These are phyloP conservation scores for Drosophila meridionalis DNA, from an alignment of 2,888 invertebrate genomes.

Conservation along the genomic window DNA sequence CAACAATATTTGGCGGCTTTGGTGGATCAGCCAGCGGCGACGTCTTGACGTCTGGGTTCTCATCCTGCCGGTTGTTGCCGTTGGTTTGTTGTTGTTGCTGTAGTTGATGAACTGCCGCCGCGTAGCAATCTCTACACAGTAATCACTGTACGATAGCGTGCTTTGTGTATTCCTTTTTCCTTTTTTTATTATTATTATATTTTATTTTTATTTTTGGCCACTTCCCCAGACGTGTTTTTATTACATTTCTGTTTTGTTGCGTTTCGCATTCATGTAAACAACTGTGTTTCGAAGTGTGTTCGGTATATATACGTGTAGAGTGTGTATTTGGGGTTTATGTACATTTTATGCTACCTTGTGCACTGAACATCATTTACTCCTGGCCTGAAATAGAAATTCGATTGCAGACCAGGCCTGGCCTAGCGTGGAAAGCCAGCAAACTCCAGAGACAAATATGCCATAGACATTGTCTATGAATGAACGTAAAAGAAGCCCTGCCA, in stretches of 20 bases:
- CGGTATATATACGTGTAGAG: not conserved
- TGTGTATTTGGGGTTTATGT: slow-evolving; percentile 44
- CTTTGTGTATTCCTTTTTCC: slow-evolving; percentile 29
- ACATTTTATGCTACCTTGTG: slow-evolving; percentile 36
- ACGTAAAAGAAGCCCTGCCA: slow-evolving; percentile 6
- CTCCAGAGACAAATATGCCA: slow-evolving; percentile 3
- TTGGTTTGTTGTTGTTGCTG: slow-evolving; percentile 24
- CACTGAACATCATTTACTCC: slow-evolving; percentile 61
- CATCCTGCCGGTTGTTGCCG: slow-evolving; percentile 30
- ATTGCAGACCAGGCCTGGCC: slow-evolving; percentile 1
- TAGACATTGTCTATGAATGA: slow-evolving; percentile 35
- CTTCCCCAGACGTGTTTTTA: slow-evolving; percentile 56
- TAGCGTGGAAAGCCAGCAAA: not conserved
- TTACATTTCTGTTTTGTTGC: slow-evolving; percentile 63
- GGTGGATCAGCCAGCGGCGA: slow-evolving; percentile 20
- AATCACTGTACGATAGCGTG: slow-evolving; percentile 66
- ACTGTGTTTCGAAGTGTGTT: slow-evolving; percentile 17
- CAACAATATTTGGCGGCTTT: slow-evolving; percentile 51
- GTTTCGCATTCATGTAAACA: slow-evolving; percentile 45
- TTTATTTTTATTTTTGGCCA: slow-evolving; percentile 20
- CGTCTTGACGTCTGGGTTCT: slow-evolving; percentile 28
- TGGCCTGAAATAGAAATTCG: slow-evolving; percentile 18
- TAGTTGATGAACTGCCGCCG: slow-evolving; percentile 57
- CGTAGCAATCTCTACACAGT: slow-evolving; percentile 44
- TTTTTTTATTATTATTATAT: slow-evolving; percentile 4